Conservation (phyloP, 1,140 invertebrate genomes). For the Hyles vespertilio region DNA sequence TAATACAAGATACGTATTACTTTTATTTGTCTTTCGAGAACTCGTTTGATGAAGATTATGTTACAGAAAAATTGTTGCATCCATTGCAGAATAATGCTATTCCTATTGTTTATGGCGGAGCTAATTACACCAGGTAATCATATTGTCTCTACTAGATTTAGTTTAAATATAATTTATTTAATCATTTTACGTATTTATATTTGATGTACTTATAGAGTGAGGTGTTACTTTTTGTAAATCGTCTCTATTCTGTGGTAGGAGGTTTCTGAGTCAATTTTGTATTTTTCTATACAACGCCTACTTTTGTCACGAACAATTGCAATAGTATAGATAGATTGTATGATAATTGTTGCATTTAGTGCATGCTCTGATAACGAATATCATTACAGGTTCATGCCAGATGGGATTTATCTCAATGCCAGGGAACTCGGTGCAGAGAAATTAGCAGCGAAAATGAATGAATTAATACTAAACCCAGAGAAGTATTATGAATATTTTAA, state of each 20-base stretch:
- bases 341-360: too few species aligned
- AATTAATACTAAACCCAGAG: slow-evolving; percentile 40
- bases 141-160: neutral
- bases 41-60: slow-evolving; percentile 77
- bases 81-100: slow-evolving; percentile 58
- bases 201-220: too few species aligned
- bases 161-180: too few species aligned
- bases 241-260: too few species aligned
- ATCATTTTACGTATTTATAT: too few species aligned
- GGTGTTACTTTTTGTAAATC: too few species aligned
- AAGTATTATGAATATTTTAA: slow-evolving; percentile 50
- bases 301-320: too few species aligned
- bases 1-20: slow-evolving; percentile 32
- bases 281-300: too few species aligned
- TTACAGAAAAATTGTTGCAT: slow-evolving; percentile 78
- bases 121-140: slow-evolving; percentile 31
- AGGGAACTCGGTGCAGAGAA: slow-evolving; percentile 35
- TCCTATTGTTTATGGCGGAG: slow-evolving; percentile 68
- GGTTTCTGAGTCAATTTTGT: too few species aligned
- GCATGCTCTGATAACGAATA: slow-evolving; percentile 3
- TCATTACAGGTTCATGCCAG: slow-evolving; percentile 59
- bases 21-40: slow-evolving; percentile 84
- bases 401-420: slow-evolving; percentile 57
- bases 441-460: slow-evolving; percentile 43
- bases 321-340: too few species aligned